phyloP scores from a whole-genome alignment of 2,888 invertebrate species.

The Subacronicta megacephala region DNA sequence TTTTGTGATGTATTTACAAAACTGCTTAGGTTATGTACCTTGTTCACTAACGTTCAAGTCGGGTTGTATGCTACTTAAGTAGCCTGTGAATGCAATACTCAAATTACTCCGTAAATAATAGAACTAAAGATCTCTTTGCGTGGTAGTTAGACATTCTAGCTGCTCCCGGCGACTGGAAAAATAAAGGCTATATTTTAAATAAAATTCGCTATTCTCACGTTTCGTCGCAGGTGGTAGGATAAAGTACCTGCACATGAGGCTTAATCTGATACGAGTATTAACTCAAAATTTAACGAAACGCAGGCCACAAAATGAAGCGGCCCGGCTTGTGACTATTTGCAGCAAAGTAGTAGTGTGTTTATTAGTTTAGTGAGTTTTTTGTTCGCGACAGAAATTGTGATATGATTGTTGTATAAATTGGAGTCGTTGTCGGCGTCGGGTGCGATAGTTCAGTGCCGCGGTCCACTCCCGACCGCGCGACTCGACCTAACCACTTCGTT shows the following conservation, averaged over 20 bases:
- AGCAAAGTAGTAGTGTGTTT: no score
- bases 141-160: constrained; percentile 22
- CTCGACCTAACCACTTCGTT: constrained; percentile 54
- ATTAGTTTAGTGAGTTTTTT: constrained; percentile 46
- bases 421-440: constrained; percentile 18
- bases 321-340: constrained; percentile 23
- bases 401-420: constrained; percentile 36
- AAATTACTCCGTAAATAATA: constrained; percentile 13
- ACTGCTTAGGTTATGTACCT: background rate
- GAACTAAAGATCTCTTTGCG: constrained; percentile 16
- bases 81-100: background rate
- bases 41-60: background rate
- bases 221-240: constrained; percentile 55
- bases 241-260: constrained; percentile 68
- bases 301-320: constrained; percentile 54
- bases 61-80: background rate
- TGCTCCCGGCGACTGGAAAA: constrained; percentile 32
- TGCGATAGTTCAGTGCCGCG: constrained; percentile 6
- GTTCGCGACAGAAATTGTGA: constrained; percentile 47
- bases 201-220: constrained; percentile 57
- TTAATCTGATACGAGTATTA: constrained; percentile 74
- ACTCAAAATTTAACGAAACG: constrained; percentile 62
- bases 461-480: constrained; percentile 5
- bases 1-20: background rate
- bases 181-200: constrained; percentile 56